These are phyloP conservation scores for Idaea straminata DNA, from an alignment of 2,888 invertebrate species.

Conservation along the genomic window DNA sequence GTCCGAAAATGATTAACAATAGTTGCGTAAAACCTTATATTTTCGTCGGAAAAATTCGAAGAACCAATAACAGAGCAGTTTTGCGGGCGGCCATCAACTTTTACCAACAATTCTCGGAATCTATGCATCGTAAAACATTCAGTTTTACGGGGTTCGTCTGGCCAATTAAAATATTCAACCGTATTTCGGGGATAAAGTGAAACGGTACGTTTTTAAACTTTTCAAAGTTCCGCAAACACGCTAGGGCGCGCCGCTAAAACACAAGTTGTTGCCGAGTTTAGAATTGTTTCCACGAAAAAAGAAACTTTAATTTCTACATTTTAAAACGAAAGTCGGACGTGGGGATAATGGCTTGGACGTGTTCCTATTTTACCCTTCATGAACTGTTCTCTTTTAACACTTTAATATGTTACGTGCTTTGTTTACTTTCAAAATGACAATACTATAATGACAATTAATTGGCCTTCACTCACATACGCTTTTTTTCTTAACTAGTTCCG, in stretches of 20 bases:
- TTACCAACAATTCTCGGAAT: constrained; percentile 35
- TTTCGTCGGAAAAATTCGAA: not conserved
- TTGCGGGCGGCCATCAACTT: constrained; percentile 19
- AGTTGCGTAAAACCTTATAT: not conserved
- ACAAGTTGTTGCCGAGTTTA: constrained; percentile 73
- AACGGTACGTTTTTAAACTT: constrained; percentile 66
- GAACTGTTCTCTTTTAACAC: constrained; percentile 15
- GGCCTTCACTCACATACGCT: no score
- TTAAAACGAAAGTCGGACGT: constrained; percentile 71
- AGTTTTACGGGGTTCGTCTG: constrained; percentile 38
- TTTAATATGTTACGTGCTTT: constrained; percentile 20
- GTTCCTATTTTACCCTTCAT: constrained; percentile 41
- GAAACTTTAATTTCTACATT: constrained; percentile 76
- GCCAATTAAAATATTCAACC: constrained; percentile 42
- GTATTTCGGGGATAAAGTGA: constrained; percentile 41
- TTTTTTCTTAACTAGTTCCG: no score
- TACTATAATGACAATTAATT: no score
- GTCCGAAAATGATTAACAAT: not conserved
- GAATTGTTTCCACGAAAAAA: constrained; percentile 74
- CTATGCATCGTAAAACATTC: constrained; percentile 34
- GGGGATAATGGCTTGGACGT: constrained; percentile 69
- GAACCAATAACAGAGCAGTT: constrained; percentile 9
- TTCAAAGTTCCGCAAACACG: constrained; percentile 75
- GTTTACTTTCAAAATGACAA: not conserved
- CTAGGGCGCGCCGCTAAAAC: constrained; percentile 73